These are phyloP conservation scores for Tokudaia muenninki DNA, from an alignment of 2,797 vertebrate species.

Conservation along the genomic window DNA sequence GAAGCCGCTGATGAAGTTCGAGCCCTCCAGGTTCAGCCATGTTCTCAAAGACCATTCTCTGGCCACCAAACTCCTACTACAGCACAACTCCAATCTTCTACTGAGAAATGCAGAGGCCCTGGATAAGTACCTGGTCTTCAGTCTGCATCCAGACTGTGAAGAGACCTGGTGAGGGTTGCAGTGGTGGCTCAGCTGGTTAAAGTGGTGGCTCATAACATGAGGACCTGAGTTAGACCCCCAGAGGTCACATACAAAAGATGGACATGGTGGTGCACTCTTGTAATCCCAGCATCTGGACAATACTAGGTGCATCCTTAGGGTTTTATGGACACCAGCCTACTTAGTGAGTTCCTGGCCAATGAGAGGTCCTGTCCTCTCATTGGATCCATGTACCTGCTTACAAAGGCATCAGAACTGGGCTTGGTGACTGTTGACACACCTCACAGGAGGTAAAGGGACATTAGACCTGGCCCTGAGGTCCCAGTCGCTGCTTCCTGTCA, in stretches of 20 bases:
- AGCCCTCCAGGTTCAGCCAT: background rate
- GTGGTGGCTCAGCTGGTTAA: background rate
- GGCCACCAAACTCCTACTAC: background rate
- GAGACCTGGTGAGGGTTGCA: background rate
- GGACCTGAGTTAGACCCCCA: background rate
- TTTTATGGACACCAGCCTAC: background rate
- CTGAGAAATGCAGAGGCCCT: background rate
- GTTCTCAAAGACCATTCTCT: background rate
- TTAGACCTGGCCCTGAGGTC: background rate
- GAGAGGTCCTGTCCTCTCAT: background rate
- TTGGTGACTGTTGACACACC: background rate
- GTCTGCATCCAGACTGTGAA: background rate
- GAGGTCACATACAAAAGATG: background rate
- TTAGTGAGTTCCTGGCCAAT: background rate
- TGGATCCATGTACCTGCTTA: background rate
- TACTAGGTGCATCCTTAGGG: no score
- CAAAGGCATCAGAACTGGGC: background rate
- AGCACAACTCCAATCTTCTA: background rate
- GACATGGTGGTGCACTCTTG: background rate
- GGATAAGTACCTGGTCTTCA: background rate
- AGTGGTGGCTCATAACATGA: background rate
- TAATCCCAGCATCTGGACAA: background rate
- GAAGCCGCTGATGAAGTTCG: background rate
- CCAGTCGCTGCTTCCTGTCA: background rate
- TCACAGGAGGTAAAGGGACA: background rate